These are phyloP conservation scores for Drosophila lacicola DNA, from an alignment of 2,888 invertebrate species.

Conservation along the genomic window DNA sequence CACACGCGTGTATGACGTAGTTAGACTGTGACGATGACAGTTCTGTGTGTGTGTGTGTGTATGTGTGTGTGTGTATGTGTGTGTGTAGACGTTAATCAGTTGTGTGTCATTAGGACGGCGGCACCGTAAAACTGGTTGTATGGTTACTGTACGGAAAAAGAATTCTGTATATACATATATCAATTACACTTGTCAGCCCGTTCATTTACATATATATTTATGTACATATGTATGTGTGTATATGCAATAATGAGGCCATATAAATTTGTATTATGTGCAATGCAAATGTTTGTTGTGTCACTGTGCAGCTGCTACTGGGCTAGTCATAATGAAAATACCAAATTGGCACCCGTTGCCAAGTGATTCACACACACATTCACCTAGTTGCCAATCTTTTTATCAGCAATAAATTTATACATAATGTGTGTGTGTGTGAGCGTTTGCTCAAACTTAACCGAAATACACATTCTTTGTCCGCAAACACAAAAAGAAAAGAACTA, in stretches of 20 bases:
- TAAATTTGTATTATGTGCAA: background rate
- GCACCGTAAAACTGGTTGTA: conserved; percentile 45
- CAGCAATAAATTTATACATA: conserved; percentile 39
- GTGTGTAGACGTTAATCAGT: conserved; percentile 25
- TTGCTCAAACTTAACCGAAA: conserved; percentile 45
- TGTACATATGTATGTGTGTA: no score
- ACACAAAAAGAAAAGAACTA: conserved; percentile 41
- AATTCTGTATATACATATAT: background rate
- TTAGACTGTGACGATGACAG: conserved; percentile 40
- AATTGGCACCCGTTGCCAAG: conserved; percentile 55
- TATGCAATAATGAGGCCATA: background rate
- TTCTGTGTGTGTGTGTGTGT: conserved; percentile 5
- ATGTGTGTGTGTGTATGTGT: conserved; percentile 7
- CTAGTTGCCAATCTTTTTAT: conserved; percentile 40
- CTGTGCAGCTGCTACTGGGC: conserved; percentile 29
- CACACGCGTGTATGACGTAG: conserved; percentile 44
- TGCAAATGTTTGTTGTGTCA: conserved; percentile 1
- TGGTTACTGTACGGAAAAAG: conserved; percentile 4
- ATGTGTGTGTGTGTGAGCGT: conserved; percentile 17
- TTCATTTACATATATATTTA: background rate
- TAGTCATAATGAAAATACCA: conserved; percentile 56
- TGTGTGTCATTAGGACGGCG: conserved; percentile 58
- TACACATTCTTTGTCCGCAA: conserved; percentile 22
- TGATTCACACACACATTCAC: conserved; percentile 13
- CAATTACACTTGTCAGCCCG: conserved; percentile 8